Base-by-base conservation (phyloP, 2,797 vertebrate genomes). In the Pelodytes ibericus region DNA sequence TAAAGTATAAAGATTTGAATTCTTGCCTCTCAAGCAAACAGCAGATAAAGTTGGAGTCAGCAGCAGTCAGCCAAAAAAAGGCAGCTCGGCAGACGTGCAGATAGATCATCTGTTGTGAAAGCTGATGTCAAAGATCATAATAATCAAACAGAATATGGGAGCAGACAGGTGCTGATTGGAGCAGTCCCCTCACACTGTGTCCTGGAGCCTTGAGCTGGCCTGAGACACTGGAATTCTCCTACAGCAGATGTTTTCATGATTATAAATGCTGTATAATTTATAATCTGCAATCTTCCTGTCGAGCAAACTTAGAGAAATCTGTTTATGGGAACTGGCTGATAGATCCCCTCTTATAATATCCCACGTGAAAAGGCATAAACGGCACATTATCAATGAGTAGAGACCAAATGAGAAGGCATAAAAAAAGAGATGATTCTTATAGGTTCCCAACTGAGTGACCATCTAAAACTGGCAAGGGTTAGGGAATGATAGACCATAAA, bases 111-210 rank as follows among this genome's bases (percentile, higher is more conserved):
- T 70, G 7, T 83, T 86, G 85, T 89, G 87, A 89, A 88, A 86
- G 84, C 84, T 83, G 83, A 83, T 89, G 87, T 89, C 87, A 88
- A 83, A 85, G 86, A 81, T 77, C 51, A 88, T 88, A 89, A 89
- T 88, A 89, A 87, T 87, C 88, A 89, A 86, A 84, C 85, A 49
- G 58, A 85, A 88, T 89, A 89, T 89, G 84, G 87, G 82, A 89
- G 83, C 83, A 89, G 87, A 89, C 85, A 88, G 87, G 88, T 86
- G 86, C 75, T 72, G 75, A 77, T 77, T 77, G 75, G 86, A 86
- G 83, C 82, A 85, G 85, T 83, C 85, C 83, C 84, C 83, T 80
- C 67, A 1, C 81, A 44, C 72, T 30, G 51, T 88, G 88, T 86
- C 87, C 85, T 84, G 87, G 72, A 87, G 86, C 80, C 85, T 86